phyloP scores from a whole-genome alignment of 2,113 vertebrate species.

The Heptranchias perlo region DNA sequence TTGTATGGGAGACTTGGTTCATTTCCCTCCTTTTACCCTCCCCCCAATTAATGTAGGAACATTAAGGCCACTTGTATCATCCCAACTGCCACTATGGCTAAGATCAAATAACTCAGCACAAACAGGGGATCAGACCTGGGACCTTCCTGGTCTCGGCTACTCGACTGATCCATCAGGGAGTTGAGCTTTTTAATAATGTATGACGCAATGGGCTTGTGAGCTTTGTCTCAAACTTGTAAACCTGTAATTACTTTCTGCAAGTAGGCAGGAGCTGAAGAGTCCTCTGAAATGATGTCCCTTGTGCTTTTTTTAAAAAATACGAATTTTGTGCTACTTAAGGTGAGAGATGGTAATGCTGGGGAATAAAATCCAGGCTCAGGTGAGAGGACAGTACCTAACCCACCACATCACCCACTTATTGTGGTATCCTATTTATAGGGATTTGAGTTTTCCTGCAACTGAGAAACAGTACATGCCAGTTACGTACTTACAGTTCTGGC shows the following conservation, averaged over 20 bases:
- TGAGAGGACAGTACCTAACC: too few relatives aligned
- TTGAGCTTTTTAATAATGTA: neutral
- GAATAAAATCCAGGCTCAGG: too few relatives aligned
- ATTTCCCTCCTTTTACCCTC: neutral
- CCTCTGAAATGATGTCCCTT: neutral
- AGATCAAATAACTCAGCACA: neutral
- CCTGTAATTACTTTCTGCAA: neutral
- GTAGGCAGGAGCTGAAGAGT: neutral
- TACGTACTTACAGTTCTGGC: too few relatives aligned
- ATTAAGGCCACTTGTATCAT: neutral
- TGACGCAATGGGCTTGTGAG: neutral
- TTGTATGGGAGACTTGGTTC: neutral
- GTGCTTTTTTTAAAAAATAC: neutral
- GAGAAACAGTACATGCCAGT: too few relatives aligned
- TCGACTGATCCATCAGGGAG: too few relatives aligned
- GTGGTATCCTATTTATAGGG: too few relatives aligned
- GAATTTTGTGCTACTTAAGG: too few relatives aligned
- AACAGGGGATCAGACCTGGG: neutral
- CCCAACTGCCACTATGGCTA: neutral
- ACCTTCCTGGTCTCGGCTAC: neutral
- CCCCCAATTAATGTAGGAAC: neutral
- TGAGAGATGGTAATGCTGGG: too few relatives aligned
- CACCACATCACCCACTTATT: too few relatives aligned
- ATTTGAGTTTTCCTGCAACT: too few relatives aligned
- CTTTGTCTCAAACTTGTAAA: neutral